These are phyloP conservation scores for Porites divaricata DNA, from an alignment of 92 coral and sea anemone species.

Conservation along the genomic window DNA sequence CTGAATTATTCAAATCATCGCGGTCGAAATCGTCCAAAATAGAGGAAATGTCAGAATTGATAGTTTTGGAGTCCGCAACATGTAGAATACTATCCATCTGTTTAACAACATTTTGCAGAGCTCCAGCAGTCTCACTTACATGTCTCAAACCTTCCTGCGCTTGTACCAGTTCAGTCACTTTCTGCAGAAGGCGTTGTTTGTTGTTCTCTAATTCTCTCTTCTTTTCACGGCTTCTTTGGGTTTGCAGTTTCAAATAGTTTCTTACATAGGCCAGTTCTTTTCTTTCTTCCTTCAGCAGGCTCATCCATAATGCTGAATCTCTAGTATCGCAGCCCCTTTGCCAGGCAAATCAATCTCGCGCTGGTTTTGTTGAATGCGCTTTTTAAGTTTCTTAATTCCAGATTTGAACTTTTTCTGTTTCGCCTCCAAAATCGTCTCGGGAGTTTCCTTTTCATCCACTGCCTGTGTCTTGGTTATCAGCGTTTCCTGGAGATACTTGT, in stretches of 20 bases:
- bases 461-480: background rate
- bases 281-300: background rate
- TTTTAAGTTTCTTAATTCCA: background rate
- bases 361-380: conserved; percentile 1
- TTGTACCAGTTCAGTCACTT: background rate
- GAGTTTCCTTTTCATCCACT: background rate
- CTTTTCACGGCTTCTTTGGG: background rate
- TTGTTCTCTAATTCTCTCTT: background rate
- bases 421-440: background rate
- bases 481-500: background rate
- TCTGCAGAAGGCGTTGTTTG: background rate
- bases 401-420: background rate
- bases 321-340: conserved; percentile 16
- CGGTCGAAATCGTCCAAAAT: too few relatives aligned
- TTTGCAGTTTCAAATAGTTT: background rate
- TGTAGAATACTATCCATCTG: background rate
- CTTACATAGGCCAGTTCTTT: background rate
- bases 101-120: background rate
- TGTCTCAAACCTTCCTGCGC: background rate
- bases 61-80: too few relatives aligned
- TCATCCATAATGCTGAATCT: background rate
- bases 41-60: too few relatives aligned
- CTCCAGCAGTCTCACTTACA: background rate
- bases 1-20: too few relatives aligned
- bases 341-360: conserved; percentile 8